Evolutionary conservation across 2,888 invertebrate genomes (phyloP).

Genomic region (Mythimna lalbum): DNA sequence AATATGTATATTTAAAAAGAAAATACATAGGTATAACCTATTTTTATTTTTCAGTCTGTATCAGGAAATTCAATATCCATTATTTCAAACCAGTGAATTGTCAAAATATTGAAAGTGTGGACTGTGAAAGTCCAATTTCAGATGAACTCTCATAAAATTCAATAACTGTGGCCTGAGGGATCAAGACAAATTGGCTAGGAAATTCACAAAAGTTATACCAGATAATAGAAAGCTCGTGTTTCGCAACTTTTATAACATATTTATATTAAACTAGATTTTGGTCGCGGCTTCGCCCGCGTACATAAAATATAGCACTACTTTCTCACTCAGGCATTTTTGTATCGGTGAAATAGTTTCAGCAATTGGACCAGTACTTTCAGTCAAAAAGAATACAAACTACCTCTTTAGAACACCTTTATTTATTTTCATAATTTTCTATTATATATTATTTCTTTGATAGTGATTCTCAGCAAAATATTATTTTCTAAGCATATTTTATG

Average conservation of each 20-base stretch:
- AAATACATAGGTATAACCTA: background rate
- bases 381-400: too few species aligned
- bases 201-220: conserved; percentile 23
- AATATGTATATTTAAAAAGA: background rate
- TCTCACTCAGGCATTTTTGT: too few species aligned
- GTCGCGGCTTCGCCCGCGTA: too few species aligned
- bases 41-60: conserved; percentile 17
- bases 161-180: conserved; percentile 15
- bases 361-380: too few species aligned
- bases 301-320: too few species aligned
- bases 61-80: conserved; percentile 54
- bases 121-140: conserved; percentile 41
- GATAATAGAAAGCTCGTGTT: background rate
- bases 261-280: too few species aligned
- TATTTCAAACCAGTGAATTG: conserved; percentile 66
- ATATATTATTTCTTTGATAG: too few species aligned
- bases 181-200: conserved; percentile 43
- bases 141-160: conserved; percentile 27
- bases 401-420: too few species aligned
- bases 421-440: too few species aligned
- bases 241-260: background rate
- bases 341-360: too few species aligned
- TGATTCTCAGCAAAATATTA: too few species aligned
- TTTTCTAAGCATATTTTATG: too few species aligned
- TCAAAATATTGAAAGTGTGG: conserved; percentile 60